Conservation (phyloP, 2,888 invertebrate species). For the Torymus tubicola region DNA sequence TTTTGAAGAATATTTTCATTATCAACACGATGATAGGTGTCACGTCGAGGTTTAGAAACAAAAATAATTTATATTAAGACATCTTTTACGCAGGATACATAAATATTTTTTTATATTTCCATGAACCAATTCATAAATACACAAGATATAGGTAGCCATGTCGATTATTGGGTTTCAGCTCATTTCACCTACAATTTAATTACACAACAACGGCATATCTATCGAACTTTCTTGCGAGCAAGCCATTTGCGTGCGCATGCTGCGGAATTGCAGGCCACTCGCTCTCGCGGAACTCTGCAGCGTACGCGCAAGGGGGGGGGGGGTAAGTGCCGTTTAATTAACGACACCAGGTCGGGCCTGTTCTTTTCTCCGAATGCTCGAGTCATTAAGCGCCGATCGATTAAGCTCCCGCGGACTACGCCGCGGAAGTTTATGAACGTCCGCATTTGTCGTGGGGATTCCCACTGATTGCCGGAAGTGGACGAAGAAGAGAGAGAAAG, state of each 20-base stretch:
- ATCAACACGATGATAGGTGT: too few species aligned
- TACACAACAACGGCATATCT: too few species aligned
- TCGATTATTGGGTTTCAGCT: too few species aligned
- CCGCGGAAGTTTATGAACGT: conserved; percentile 61
- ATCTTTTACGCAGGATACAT: too few species aligned
- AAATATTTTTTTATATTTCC: too few species aligned
- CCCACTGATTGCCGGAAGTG: conserved; percentile 44
- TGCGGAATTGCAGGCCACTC: background rate
- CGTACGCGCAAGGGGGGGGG: conserved; percentile 13
- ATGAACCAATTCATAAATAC: too few species aligned
- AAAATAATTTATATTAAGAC: too few species aligned
- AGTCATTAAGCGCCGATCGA: conserved; percentile 67
- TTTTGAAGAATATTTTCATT: too few species aligned
- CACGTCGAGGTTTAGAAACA: too few species aligned
- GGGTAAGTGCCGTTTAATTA: conserved; percentile 55
- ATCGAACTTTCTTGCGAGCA: background rate
- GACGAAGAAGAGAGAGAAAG: background rate
- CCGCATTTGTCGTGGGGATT: conserved; percentile 50
- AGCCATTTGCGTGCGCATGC: background rate
- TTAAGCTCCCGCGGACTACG: conserved; percentile 61
- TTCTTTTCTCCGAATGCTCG: conserved; percentile 58
- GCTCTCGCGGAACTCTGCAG: background rate
- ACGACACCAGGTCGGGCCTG: conserved; percentile 41
- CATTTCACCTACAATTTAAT: too few species aligned
- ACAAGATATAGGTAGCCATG: too few species aligned